Conservation (phyloP, 2,797 vertebrate genomes). For the Chlorospingus flavigularis region DNA sequence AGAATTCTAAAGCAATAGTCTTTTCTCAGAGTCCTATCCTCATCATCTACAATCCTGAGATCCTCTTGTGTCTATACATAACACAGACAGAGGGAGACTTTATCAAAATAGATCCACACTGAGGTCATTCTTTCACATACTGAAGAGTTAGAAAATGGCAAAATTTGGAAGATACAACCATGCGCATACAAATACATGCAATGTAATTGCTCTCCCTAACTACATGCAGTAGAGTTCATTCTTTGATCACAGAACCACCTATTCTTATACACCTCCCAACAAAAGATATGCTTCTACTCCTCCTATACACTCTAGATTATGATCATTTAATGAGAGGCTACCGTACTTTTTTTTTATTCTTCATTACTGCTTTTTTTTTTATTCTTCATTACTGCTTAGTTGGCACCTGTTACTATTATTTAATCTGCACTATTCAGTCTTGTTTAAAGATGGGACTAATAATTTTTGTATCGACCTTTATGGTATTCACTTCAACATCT, state of each 20-base stretch:
- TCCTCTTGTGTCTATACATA: neutral
- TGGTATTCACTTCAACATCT: neutral
- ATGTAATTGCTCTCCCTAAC: neutral
- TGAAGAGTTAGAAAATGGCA: neutral
- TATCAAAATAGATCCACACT: neutral
- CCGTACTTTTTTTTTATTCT: neutral
- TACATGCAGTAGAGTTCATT: neutral
- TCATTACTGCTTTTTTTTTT: neutral
- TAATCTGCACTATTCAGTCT: neutral
- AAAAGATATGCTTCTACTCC: neutral
- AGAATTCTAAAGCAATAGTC: neutral
- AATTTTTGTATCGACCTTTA: neutral
- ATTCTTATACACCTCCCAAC: neutral
- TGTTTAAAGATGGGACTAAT: neutral
- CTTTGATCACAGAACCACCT: neutral
- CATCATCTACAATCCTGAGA: neutral
- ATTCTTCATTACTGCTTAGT: neutral
- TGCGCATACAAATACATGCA: fast-evolving
- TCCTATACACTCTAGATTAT: neutral
- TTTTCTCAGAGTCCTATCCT: neutral
- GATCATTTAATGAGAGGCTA: neutral
- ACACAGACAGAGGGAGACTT: neutral
- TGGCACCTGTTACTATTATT: neutral
- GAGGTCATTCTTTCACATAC: neutral
- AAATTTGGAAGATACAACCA: neutral